Base-by-base conservation (phyloP, 2,113 vertebrate species). In the Mormoops blainvillei region DNA sequence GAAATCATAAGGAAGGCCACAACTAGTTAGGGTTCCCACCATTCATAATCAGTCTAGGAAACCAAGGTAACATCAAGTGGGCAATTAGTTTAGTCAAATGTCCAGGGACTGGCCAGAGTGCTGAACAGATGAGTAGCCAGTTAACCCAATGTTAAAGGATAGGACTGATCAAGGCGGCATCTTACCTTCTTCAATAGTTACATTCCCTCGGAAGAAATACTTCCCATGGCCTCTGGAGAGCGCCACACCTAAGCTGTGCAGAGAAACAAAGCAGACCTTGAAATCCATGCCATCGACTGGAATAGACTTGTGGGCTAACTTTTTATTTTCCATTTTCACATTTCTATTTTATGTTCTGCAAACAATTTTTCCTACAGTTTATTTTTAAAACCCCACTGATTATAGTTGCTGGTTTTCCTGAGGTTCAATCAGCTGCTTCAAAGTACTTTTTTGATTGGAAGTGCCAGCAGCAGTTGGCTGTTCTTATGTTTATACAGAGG, bases 201-300 rank as follows among this genome's bases (percentile, higher is more conserved):
- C 99, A 2, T 99, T 99, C 56, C 99, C 99, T 97, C 99, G 99
- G 99, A 99, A 99, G 98, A 99, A 99, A 98, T 99, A 99, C 97
- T 99, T 99, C 87, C 99, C 99, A 26, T 99, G 99, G 97, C 99
- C 99, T 98, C 99, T 99, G 96, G 99, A 99, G 94, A 99, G 99
- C 97, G 99, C 99, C 93, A 99, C 99, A 96, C 99, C 99, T 98
- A 99, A 99, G 98, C 99, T 99, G 98, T 98, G 98, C 96, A 97
- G 96, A 99, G 92, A 98, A 97, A 98, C 97, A 98, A 97, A 98
- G 96, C 96, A 98, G 95, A 98, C 94, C 87, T 98, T 99, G 97
- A 98, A 96, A 98, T 97, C 91, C 95, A 94, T 68, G 95, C 97
- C 94, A 95, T 77, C 18, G 83, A 96, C 93, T 97, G 85, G 19